Conservation (phyloP, 2,797 vertebrate genomes). For the Micromesistius poutassou region DNA sequence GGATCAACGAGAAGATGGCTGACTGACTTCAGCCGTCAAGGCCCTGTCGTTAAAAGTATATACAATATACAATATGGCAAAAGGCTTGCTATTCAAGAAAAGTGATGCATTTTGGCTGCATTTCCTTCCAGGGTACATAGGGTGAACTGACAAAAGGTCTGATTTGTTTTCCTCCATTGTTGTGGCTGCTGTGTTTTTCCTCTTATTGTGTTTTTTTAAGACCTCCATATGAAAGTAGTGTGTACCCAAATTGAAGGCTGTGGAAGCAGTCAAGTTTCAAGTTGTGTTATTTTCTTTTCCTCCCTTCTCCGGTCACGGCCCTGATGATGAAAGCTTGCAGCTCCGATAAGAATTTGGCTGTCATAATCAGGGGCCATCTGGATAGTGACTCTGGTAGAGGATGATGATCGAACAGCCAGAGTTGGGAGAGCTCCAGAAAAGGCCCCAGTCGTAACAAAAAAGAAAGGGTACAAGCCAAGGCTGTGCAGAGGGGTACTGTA, state of each 20-base stretch:
- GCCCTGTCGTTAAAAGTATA: not conserved
- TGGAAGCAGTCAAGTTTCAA: conserved; percentile 11
- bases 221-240: not conserved
- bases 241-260: conserved; percentile 37
- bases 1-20: not conserved
- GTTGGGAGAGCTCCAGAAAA: conserved; percentile 34
- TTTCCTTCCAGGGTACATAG: not conserved
- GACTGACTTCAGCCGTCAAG: no score
- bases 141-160: not conserved
- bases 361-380: conserved; percentile 58
- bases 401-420: conserved; percentile 32
- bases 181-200: not conserved
- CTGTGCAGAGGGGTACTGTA: no score
- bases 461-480: not conserved
- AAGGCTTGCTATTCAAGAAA: not conserved
- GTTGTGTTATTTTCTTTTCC: not conserved
- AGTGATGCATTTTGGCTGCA: not conserved
- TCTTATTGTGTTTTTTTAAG: not conserved
- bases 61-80: not conserved
- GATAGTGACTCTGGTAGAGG: conserved; percentile 44
- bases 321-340: conserved; percentile 66
- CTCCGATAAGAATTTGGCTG: conserved; percentile 61
- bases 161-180: not conserved
- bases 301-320: conserved; percentile 58
- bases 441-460: not conserved